A percentile compares a stretch with the other conserved stretches of the same genome.
Evolutionary conservation across 2,113 vertebrate species (phyloP).

Genomic region (Prunella fulvescens): DNA sequence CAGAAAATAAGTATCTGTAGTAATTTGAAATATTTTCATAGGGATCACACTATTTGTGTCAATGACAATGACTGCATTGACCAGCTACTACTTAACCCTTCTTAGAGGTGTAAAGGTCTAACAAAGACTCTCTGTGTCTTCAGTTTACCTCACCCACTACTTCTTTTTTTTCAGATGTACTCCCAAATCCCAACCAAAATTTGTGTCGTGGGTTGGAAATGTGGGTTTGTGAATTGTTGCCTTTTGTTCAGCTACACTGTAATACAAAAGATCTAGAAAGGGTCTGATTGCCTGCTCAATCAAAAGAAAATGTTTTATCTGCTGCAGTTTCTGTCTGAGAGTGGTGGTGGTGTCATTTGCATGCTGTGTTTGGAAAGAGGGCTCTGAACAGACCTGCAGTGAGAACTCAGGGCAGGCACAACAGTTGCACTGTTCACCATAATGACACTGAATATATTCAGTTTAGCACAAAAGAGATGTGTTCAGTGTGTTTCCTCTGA

Average conservation of each 20-base stretch:
- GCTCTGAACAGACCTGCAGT: accelerated
- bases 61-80: not conserved
- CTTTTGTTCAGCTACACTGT: not conserved
- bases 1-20: not conserved
- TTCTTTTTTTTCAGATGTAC: not conserved
- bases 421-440: not conserved
- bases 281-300: not conserved
- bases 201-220: not conserved
- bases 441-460: not conserved
- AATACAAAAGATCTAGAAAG: not conserved
- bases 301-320: not conserved
- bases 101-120: not conserved
- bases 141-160: not conserved
- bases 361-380: not conserved
- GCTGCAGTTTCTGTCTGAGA: not conserved
- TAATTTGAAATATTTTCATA: not conserved
- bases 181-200: not conserved
- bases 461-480: not conserved
- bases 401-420: not conserved
- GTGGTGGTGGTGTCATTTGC: not conserved
- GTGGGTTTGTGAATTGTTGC: not conserved
- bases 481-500: not conserved
- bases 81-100: not conserved
- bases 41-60: not conserved
- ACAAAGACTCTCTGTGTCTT: not conserved